These are phyloP conservation scores for Yponomeuta plumbellus DNA, from an alignment of 2,888 invertebrate genomes.

Conservation along the genomic window DNA sequence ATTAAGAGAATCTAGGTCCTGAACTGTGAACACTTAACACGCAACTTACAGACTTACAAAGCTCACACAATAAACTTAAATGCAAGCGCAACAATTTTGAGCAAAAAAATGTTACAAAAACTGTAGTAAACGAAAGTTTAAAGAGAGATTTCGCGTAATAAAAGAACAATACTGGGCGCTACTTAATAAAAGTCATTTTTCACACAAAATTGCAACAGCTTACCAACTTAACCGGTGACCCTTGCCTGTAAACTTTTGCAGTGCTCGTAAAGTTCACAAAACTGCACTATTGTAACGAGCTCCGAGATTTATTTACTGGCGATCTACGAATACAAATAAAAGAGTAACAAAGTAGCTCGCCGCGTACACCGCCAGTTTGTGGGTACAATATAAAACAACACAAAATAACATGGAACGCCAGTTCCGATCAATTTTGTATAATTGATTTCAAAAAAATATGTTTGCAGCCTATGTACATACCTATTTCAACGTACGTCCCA, in stretches of 20 bases:
- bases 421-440: background rate
- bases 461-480: no score
- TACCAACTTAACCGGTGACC: background rate
- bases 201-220: background rate
- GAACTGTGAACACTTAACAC: no score
- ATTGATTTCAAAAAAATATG: no score
- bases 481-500: no score
- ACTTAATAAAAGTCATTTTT: constrained; percentile 1
- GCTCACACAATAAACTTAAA: background rate
- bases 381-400: background rate
- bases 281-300: background rate
- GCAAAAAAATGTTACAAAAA: background rate
- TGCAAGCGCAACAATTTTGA: background rate
- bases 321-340: background rate
- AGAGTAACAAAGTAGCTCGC: background rate
- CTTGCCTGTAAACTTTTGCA: background rate
- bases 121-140: background rate
- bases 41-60: background rate
- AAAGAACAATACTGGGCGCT: background rate
- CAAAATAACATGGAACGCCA: background rate
- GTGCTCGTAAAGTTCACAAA: no score
- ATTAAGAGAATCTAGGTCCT: no score
- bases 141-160: background rate
- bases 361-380: background rate
- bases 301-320: background rate